phyloP scores from a whole-genome alignment of 2,797 vertebrate species.

The Rhinogobio ventralis region DNA sequence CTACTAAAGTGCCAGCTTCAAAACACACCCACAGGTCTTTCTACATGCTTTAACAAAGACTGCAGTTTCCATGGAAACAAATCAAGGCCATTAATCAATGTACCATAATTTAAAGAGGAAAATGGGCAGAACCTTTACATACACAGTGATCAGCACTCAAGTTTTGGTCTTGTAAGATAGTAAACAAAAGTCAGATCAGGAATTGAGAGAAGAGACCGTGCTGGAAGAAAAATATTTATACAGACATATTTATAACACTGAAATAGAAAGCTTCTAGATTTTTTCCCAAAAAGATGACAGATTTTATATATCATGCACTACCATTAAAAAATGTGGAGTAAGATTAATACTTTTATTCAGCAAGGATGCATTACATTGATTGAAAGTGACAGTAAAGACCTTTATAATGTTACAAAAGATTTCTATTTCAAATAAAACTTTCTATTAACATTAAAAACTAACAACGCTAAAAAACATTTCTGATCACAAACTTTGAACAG shows the following conservation, averaged over 20 bases:
- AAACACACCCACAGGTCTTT: constrained; percentile 28
- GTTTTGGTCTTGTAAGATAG: not conserved
- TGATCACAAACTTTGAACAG: not conserved
- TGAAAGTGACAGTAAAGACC: too few relatives aligned
- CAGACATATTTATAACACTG: not conserved
- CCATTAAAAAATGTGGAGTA: not conserved
- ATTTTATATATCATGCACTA: not conserved
- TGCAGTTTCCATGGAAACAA: constrained; percentile 76
- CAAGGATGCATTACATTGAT: too few relatives aligned
- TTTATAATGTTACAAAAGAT: too few relatives aligned
- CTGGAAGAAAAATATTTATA: not conserved
- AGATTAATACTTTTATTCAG: not conserved
- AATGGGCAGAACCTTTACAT: constrained; percentile 3
- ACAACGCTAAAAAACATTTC: not conserved
- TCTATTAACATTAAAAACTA: too few relatives aligned
- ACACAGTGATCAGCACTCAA: not conserved
- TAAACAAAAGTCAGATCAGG: not conserved
- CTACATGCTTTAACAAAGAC: not conserved
- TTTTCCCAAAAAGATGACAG: not conserved
- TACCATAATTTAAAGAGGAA: constrained; percentile 30
- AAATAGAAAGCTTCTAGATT: not conserved
- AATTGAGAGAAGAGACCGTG: not conserved
- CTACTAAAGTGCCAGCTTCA: constrained; percentile 25
- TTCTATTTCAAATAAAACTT: too few relatives aligned
- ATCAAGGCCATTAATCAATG: constrained; percentile 58